Base-by-base conservation (phyloP, 2,113 vertebrate genomes). In the Oceanodroma tethys region DNA sequence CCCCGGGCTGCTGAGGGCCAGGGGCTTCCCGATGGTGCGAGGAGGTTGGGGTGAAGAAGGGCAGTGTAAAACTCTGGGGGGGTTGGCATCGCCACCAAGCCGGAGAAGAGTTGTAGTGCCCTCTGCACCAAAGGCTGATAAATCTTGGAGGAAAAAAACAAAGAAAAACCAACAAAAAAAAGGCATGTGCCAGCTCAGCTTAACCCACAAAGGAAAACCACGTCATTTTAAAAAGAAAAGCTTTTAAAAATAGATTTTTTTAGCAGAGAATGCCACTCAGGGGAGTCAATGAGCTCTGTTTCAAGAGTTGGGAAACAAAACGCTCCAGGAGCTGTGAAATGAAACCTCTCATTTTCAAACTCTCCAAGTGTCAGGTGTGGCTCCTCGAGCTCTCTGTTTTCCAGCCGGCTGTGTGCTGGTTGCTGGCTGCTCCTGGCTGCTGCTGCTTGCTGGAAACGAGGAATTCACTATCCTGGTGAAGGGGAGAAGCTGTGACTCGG, bases 191-290 rank as follows among this genome's bases (percentile, higher is more conserved):
- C 78, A 60, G 87, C 73, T 87, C 73, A 80, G 73, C 81, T 81
- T 90, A 96, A 91, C 87, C 78, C 70, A 79, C 74, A 75, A 42
- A 95, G 74, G 90, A 94, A 96, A 94, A 43, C 36, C 53, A 85
- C 3, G 7, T 93, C 60, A 89, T 91, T 96, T 75, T 34, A 71
- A 93, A 94, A 52, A 84, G 47, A 86, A 95, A 93, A 89, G 56
- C 65, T 85, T 72, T 87, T 90, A 90, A 93, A 96, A 94, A 82
- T 81, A 94, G 94, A 34, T n/a, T 45, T 45, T 79, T 72, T 83
- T 53, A 70, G 81, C 62, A 48, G 74, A 88, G 81, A 91, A 56
- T 71, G 74, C 82, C 40, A 29, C 84, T 94, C 60, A 23, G 68
- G 80, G 73, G 76, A 95, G 89, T 91, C 89, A 91, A 86, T 59